Conservation (phyloP, 2,113 vertebrate species). For the Eulemur rufifrons region DNA sequence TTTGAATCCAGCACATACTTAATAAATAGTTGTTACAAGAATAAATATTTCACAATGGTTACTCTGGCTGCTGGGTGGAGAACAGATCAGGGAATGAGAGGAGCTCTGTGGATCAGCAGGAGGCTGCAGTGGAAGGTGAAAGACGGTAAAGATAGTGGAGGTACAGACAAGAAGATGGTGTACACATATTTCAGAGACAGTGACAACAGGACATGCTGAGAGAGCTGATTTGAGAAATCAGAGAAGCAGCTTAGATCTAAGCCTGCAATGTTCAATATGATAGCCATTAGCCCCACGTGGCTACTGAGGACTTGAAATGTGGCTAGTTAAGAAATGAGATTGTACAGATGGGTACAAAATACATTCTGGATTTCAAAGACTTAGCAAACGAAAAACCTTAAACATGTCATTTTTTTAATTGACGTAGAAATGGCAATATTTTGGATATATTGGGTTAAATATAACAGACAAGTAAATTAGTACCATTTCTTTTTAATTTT, state of each 20-base stretch:
- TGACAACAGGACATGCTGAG: background rate
- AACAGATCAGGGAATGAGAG: background rate
- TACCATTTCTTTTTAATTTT: background rate
- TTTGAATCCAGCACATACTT: background rate
- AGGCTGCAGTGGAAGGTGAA: background rate
- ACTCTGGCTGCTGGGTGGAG: background rate
- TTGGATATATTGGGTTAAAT: background rate
- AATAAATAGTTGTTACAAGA: background rate
- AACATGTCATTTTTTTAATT: background rate
- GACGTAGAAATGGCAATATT: background rate
- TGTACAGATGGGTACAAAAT: background rate
- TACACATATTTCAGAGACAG: background rate
- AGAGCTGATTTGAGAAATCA: background rate
- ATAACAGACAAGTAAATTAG: background rate
- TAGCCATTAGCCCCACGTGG: background rate
- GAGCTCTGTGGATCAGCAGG: background rate
- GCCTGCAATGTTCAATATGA: background rate
- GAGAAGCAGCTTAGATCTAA: background rate
- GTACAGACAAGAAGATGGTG: background rate
- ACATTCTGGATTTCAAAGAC: background rate
- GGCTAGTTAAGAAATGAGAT: background rate
- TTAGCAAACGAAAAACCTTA: background rate
- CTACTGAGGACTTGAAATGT: background rate
- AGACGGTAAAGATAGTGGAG: accelerated
- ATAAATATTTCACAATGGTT: background rate